A percentile compares a stretch with the other conserved stretches of the same genome.
Conservation (phyloP, 2,888 invertebrate species). For the Agonum fuliginosum region DNA sequence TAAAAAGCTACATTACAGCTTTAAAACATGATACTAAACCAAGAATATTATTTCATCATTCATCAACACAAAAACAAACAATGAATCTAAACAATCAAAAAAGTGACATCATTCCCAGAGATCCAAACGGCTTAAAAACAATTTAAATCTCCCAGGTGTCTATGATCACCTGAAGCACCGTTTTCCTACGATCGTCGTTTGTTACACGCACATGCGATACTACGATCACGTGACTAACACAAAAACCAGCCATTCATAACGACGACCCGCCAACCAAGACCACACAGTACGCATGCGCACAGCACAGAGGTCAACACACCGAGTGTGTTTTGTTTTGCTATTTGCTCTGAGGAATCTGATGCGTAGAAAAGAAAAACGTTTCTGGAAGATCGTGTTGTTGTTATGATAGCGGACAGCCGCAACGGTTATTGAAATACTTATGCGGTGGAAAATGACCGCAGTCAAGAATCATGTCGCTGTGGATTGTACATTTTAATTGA, state of each 20-base stretch:
- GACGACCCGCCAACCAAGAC: slow-evolving; percentile 34
- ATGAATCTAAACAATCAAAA: background rate
- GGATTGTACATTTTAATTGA: too few species aligned
- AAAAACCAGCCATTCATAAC: slow-evolving; percentile 44
- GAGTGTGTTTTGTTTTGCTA: slow-evolving; percentile 29
- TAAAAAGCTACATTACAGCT: too few species aligned
- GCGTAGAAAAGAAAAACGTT: slow-evolving; percentile 29
- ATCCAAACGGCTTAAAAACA: background rate
- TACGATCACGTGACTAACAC: slow-evolving; percentile 17
- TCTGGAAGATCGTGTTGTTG: background rate
- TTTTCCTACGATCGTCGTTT: slow-evolving; percentile 2
- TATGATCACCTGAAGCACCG: slow-evolving; percentile 8
- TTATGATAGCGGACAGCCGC: background rate
- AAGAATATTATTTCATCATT: background rate
- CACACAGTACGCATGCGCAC: background rate
- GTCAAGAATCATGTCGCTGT: too few species aligned
- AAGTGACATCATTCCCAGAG: slow-evolving; percentile 35
- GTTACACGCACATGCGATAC: slow-evolving; percentile 26
- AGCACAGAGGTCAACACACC: slow-evolving; percentile 27
- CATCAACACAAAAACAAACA: background rate
- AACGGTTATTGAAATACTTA: slow-evolving; percentile 16
- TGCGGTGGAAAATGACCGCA: slow-evolving; percentile 6
- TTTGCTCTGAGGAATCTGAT: background rate
- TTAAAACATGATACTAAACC: too few species aligned
- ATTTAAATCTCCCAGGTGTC: slow-evolving; percentile 1